Conservation (phyloP, 2,797 vertebrate species). For the Arrhamphus sclerolepis region DNA sequence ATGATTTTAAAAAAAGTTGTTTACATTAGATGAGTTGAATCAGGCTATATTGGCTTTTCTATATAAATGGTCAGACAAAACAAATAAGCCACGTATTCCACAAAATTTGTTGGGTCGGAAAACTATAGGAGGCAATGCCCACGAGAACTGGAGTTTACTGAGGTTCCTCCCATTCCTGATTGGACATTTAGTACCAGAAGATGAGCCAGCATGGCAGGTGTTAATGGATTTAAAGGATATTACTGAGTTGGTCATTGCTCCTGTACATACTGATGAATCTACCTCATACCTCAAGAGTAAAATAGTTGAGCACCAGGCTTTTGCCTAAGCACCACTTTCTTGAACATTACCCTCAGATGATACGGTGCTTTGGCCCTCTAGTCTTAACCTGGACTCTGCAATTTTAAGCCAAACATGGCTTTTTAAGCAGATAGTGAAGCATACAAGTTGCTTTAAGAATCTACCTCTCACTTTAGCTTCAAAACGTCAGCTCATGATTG, state of each 20-base stretch:
- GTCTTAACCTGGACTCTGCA: not conserved
- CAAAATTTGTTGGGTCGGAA: no score
- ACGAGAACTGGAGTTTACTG: no score
- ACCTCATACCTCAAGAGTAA: constrained; percentile 3
- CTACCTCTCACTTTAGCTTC: constrained; percentile 1
- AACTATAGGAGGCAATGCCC: no score
- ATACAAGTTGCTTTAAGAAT: constrained; percentile 11
- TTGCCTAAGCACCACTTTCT: not conserved
- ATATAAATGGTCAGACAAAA: no score
- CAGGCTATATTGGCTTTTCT: no score
- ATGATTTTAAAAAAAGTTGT: no score
- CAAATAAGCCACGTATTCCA: no score
- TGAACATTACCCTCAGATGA: constrained; percentile 5
- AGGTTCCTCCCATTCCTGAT: no score
- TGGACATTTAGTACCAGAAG: no score
- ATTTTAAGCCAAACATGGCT: constrained; percentile 3
- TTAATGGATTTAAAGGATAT: constrained; percentile 18
- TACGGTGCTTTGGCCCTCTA: not conserved
- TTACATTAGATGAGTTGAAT: no score
- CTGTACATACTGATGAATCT: not conserved
- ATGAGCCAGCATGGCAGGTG: no score
- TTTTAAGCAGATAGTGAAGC: not conserved
- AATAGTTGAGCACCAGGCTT: not conserved
- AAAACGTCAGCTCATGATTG: constrained; percentile 20
- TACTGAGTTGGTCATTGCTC: not conserved